Conservation (phyloP, 2,797 vertebrate species). For the Diplodus sargus region DNA sequence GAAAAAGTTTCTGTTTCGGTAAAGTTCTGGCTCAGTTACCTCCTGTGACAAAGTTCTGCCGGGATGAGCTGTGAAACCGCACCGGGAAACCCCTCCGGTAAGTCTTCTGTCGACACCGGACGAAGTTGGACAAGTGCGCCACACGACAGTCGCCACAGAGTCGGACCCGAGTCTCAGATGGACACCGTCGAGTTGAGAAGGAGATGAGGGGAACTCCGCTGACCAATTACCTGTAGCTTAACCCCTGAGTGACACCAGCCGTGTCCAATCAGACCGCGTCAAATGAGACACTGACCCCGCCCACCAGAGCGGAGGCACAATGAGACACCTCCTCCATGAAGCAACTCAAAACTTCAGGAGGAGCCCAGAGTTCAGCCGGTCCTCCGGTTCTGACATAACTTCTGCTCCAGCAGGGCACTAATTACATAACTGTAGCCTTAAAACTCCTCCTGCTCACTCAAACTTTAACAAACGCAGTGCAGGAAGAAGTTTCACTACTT, state of each 20-base stretch:
- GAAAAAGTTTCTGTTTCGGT: slow-evolving; percentile 52
- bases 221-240: slow-evolving; percentile 64
- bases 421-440: slow-evolving; percentile 52
- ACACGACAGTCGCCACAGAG: slow-evolving; percentile 59
- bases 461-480: neutral
- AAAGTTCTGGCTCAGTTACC: neutral
- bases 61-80: slow-evolving; percentile 4
- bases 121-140: slow-evolving; percentile 66
- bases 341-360: slow-evolving; percentile 24
- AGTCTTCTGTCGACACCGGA: slow-evolving; percentile 40
- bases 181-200: slow-evolving; percentile 60
- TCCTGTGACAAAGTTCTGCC: slow-evolving; percentile 27
- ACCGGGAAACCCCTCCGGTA: slow-evolving; percentile 32
- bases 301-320: slow-evolving; percentile 27
- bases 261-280: slow-evolving; percentile 62
- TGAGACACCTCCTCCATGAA: slow-evolving; percentile 36
- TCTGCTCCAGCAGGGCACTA: slow-evolving; percentile 31
- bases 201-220: slow-evolving; percentile 31
- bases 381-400: slow-evolving; percentile 25
- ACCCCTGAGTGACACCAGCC: slow-evolving; percentile 46
- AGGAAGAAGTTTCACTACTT: neutral
- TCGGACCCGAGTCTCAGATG: slow-evolving; percentile 65
- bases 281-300: slow-evolving; percentile 27
- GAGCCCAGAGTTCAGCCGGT: slow-evolving; percentile 29
- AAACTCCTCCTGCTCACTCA: slow-evolving; percentile 17